A percentile compares a stretch with the other conserved stretches of the same genome.
phyloP scores from a whole-genome alignment of 2,888 invertebrate species.

The Lampropteryx suffumata region DNA sequence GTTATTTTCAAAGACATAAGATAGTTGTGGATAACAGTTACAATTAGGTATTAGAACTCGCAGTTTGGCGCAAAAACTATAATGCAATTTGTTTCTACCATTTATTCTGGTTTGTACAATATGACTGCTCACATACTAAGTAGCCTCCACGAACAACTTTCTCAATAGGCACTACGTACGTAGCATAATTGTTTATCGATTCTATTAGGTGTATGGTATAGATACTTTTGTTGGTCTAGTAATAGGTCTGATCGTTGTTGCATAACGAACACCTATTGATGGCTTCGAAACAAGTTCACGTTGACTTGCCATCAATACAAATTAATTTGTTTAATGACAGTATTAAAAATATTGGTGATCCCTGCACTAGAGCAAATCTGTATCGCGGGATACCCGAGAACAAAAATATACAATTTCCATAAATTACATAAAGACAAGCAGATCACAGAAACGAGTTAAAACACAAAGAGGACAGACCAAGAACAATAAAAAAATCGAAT shows the following conservation, averaged over 20 bases:
- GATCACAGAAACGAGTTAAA: no score
- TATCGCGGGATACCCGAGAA: no score
- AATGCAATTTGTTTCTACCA: slow-evolving; percentile 18
- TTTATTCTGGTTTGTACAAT: slow-evolving; percentile 20
- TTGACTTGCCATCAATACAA: neutral
- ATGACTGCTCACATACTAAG: slow-evolving; percentile 18
- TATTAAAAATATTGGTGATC: no score
- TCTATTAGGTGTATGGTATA: neutral
- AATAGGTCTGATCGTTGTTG: slow-evolving; percentile 6
- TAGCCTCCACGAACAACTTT: slow-evolving; percentile 14
- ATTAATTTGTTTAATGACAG: no score
- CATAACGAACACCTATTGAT: slow-evolving; percentile 5
- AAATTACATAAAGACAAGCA: no score
- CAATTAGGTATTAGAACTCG: no score
- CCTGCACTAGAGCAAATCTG: no score
- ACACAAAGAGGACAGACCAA: no score
- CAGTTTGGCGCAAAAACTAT: slow-evolving; percentile 2
- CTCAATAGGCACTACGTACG: slow-evolving; percentile 11
- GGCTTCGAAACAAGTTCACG: neutral
- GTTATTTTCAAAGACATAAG: no score
- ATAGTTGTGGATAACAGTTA: neutral
- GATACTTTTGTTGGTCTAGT: slow-evolving; percentile 4
- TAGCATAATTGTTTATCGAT: slow-evolving; percentile 21
- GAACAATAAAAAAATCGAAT: no score
- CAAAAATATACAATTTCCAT: no score